Percentiles rank a stretch among this genome's conserved stretches.
Conservation (phyloP, 2,888 invertebrate species). For the Callinectes sapidus region DNA sequence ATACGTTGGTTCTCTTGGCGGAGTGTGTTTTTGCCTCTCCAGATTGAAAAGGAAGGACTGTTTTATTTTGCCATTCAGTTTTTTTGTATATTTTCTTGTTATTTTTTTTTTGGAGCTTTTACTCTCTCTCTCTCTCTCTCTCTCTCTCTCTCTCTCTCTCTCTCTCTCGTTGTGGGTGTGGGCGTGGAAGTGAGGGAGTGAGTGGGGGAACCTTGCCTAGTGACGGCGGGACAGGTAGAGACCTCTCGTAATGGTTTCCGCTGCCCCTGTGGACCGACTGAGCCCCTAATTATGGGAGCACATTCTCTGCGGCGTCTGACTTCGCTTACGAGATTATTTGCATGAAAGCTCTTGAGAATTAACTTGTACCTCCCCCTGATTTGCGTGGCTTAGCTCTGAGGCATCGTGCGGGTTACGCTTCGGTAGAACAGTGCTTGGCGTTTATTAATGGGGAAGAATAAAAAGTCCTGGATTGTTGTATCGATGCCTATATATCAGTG, state of each 20-base stretch:
- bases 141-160: too few species aligned
- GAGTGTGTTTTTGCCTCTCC: too few species aligned
- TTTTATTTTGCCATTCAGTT: background rate
- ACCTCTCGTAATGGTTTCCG: background rate
- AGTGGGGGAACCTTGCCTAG: background rate
- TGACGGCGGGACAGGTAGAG: background rate
- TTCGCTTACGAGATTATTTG: background rate
- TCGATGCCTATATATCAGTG: background rate
- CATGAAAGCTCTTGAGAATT: background rate
- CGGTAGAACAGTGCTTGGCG: background rate
- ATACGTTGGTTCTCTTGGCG: too few species aligned
- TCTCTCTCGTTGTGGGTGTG: background rate
- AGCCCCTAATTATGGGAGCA: background rate
- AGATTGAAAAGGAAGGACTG: too few species aligned
- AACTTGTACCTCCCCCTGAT: background rate
- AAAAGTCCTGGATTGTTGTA: background rate
- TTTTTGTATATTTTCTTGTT: conserved; percentile 6
- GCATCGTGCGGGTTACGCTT: background rate
- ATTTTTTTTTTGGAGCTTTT: background rate
- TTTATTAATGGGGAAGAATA: background rate
- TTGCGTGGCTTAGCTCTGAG: background rate
- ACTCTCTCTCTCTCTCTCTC: background rate
- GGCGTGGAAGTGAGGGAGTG: background rate
- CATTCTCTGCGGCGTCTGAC: background rate
- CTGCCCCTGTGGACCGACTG: background rate